Evolutionary conservation across 2,797 vertebrate species (phyloP), one percentile per base, ranked within the genome.

Genomic region (Diglossa cyanea): DNA sequence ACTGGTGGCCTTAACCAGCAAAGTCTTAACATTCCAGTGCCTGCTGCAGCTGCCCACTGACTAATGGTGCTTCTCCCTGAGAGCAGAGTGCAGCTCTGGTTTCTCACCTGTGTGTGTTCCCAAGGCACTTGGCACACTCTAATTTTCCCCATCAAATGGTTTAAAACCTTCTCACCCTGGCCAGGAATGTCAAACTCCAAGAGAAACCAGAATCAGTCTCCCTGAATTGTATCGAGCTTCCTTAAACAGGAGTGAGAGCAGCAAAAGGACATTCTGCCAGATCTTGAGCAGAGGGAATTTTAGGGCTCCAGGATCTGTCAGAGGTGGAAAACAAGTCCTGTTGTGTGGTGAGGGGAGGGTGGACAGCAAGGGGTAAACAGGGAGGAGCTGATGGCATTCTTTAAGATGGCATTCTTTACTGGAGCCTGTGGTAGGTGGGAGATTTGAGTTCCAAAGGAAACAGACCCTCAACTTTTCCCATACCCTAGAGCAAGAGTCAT

Each of bases 401-500:
- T 61, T 30, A 65, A 68, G 33, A 10, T 17, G 30, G 54, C 10
- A 18, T 40, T 58, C 7, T 68, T 68, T 37, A 67, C 63, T 5
- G 40, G 10, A 17, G 31, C 1, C 15, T 26, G 0, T 19, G 13
- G 18, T 6, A 42, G 26, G 15, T 20, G 15, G 11, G 23, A 57
- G 8, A 67, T 15, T 0, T 14, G 40, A 50, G 18, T 19, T 55
- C 4, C 21, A 45, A 67, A 12, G 30, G 13, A 68, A 83, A 47
- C 9, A 25, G 5, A 47, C 8, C 5, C 33, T 37, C 23, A 19
- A 5, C 20, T 81, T 74, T 51, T 18, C 19, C 11, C 13, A 15
- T 31, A 24, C 11, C 18, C 11, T 17, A 50, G 5, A 53, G 23
- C 33, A 60, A 61, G 31, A 31, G 4, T 70, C 57, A 57, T 17